Conservation (phyloP, 2,888 invertebrate species). For the Myopa tessellatipennis region DNA sequence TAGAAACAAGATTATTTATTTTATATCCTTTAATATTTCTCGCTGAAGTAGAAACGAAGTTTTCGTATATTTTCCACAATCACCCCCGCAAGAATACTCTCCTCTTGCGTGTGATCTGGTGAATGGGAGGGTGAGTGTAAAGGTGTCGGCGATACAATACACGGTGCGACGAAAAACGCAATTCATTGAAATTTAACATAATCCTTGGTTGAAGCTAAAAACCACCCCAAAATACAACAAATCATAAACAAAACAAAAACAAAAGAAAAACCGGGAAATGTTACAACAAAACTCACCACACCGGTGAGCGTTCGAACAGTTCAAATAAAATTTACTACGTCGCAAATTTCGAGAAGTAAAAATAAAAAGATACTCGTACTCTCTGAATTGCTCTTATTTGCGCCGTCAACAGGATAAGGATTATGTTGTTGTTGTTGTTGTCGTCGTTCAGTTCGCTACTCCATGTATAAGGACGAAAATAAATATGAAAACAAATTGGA, state of each 20-base stretch:
- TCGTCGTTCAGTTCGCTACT: constrained; percentile 10
- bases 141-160: too few species aligned
- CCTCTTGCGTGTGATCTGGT: too few species aligned
- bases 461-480: constrained; percentile 23
- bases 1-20: too few species aligned
- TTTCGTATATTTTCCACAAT: too few species aligned
- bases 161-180: too few species aligned
- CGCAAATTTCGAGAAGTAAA: constrained; percentile 24
- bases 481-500: constrained; percentile 37
- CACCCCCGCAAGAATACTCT: too few species aligned
- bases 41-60: too few species aligned
- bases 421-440: constrained; percentile 30
- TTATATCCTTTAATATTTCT: too few species aligned
- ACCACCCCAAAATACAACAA: not conserved
- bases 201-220: not conserved
- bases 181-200: too few species aligned
- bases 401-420: constrained; percentile 37
- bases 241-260: too few species aligned
- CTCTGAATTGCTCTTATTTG: constrained; percentile 43
- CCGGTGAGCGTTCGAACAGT: too few species aligned
- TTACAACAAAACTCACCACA: not conserved
- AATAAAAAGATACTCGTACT: not conserved
- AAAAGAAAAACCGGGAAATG: not conserved
- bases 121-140: too few species aligned
- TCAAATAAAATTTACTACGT: constrained; percentile 15